phyloP scores from a whole-genome alignment of 53 echinoderm and acorn worm genomes.

The Holothuria leucospilota region DNA sequence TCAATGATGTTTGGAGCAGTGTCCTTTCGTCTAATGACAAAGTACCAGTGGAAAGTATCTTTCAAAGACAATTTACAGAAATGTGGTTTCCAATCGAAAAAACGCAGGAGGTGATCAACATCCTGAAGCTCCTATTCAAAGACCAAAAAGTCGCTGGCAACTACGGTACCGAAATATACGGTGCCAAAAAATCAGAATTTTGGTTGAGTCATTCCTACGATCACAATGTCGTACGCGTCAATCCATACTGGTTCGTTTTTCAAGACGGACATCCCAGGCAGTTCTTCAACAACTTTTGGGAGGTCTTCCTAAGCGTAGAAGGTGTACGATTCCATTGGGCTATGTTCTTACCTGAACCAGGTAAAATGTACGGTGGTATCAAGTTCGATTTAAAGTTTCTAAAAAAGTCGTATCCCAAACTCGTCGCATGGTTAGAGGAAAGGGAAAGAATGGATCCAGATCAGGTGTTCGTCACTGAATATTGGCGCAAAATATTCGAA shows the following conservation, averaged over 20 bases:
- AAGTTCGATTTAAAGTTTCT: slow-evolving; percentile 10
- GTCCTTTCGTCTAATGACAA: neutral
- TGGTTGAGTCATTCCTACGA: slow-evolving; percentile 19
- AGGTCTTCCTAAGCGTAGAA: neutral
- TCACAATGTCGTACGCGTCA: neutral
- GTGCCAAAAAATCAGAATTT: neutral
- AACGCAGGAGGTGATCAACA: neutral
- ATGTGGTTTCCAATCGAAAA: slow-evolving; percentile 19
- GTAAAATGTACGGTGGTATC: neutral
- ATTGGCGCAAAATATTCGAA: slow-evolving; percentile 25
- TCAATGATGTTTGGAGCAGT: slow-evolving; percentile 11
- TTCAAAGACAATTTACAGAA: neutral
- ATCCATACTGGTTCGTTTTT: slow-evolving; percentile 10
- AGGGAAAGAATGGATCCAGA: slow-evolving; percentile 28
- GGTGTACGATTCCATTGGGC: slow-evolving; percentile 43
- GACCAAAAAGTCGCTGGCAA: neutral
- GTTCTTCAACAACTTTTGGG: slow-evolving; percentile 24
- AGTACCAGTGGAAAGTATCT: neutral
- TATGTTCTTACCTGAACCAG: slow-evolving; percentile 1
- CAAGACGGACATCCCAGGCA: neutral
- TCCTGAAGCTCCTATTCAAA: neutral
- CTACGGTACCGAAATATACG: slow-evolving; percentile 2
- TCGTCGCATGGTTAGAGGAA: slow-evolving; percentile 6
- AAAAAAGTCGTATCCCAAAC: slow-evolving; percentile 9
- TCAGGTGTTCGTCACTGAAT: slow-evolving; percentile 15